These are phyloP conservation scores for Hyles lineata DNA, from an alignment of 2,888 invertebrate species.

Conservation along the genomic window DNA sequence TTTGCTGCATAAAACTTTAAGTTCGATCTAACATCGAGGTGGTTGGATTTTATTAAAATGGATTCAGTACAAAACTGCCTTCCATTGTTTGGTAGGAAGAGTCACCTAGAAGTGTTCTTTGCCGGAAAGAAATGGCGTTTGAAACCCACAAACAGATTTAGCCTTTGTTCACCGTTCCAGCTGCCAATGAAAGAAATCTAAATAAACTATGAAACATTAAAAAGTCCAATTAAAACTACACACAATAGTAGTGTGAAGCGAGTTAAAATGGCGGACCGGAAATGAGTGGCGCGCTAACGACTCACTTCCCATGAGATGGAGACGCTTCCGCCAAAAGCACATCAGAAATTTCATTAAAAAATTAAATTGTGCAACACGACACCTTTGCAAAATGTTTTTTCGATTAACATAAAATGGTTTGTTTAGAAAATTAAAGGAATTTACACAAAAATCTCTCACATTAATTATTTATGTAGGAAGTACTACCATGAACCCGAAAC, in stretches of 20 bases:
- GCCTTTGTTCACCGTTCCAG: neutral
- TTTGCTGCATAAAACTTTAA: no score
- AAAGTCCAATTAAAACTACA: conserved; percentile 48
- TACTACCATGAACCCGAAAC: no score
- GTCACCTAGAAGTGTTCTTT: no score
- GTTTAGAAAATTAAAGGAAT: neutral
- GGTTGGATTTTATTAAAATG: no score
- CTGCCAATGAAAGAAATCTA: neutral
- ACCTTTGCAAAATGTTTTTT: neutral
- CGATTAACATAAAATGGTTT: no score
- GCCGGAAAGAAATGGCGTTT: neutral
- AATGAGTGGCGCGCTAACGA: conserved; percentile 64
- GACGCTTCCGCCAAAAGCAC: conserved; percentile 42
- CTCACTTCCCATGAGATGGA: conserved; percentile 57
- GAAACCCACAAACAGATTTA: neutral
- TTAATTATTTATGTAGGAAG: no score
- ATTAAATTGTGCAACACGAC: neutral
- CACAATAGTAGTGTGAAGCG: conserved; percentile 31
- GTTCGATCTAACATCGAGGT: no score
- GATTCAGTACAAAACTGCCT: no score
- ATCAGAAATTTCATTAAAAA: conserved; percentile 12
- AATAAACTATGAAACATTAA: conserved; percentile 30
- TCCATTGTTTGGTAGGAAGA: no score
- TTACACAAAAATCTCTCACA: no score
- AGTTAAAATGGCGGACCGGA: conserved; percentile 58